A percentile compares a stretch with the other conserved stretches of the same genome.
phyloP scores from a whole-genome alignment of 2,113 vertebrate genomes.

The Illadopsis cleaveri region DNA sequence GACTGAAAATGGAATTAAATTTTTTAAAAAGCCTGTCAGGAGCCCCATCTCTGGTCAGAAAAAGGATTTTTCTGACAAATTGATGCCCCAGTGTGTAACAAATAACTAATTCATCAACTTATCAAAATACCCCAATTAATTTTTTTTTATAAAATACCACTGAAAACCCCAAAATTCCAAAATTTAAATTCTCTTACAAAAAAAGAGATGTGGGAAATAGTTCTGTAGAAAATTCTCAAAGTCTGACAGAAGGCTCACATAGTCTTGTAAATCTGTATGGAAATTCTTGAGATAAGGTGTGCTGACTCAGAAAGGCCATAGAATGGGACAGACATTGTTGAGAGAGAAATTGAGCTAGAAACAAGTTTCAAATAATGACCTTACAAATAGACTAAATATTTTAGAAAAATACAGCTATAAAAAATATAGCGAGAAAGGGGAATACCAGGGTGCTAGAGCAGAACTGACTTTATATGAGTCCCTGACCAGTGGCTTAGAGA shows the following conservation, averaged over 20 bases:
- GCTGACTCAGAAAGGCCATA: background rate
- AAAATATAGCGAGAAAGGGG: background rate
- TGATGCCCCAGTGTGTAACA: background rate
- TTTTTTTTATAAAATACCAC: background rate
- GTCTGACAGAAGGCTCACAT: background rate
- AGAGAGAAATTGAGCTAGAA: background rate
- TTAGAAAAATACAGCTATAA: background rate
- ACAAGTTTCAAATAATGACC: background rate
- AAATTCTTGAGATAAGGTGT: background rate
- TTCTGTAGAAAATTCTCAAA: background rate
- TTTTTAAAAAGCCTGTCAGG: background rate
- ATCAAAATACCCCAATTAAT: background rate
- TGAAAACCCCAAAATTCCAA: background rate
- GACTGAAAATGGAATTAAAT: background rate
- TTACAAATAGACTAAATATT: background rate
- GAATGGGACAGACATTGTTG: background rate
- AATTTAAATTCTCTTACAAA: background rate
- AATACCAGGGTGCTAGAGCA: background rate
- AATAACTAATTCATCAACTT: background rate
- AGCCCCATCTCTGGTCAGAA: background rate
- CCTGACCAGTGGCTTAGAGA: background rate
- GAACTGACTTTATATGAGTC: background rate
- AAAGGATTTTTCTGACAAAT: background rate
- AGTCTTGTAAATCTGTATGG: background rate
- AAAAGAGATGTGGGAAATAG: background rate